Conservation (phyloP, 2,888 invertebrate genomes). For the Trissolcus japonicus region DNA sequence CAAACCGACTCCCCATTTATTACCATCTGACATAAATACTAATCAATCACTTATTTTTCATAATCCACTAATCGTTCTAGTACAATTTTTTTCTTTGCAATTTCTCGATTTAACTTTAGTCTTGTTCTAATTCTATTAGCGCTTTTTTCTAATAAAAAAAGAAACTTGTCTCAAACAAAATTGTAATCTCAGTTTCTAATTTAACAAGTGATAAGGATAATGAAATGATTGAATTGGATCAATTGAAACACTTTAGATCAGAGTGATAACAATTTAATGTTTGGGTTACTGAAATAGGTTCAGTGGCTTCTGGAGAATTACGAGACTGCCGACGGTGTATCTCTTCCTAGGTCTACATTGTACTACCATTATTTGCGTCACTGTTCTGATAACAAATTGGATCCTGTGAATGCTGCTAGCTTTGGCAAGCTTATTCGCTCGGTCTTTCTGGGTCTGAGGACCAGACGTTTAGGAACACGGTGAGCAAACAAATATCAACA, state of each 20-base stretch:
- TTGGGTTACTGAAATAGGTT: conserved; percentile 78
- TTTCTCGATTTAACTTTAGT: conserved; percentile 2
- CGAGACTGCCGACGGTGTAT: conserved; percentile 97
- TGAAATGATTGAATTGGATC: neutral
- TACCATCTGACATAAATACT: conserved; percentile 65
- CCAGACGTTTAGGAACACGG: conserved; percentile 95
- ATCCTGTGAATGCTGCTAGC: conserved; percentile 99
- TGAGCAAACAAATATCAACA: conserved; percentile 65
- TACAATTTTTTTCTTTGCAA: conserved; percentile 10
- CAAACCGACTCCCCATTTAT: conserved; percentile 71
- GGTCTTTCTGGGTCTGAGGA: conserved; percentile 96
- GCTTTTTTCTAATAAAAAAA: too few species aligned
- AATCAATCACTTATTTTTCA: too few species aligned
- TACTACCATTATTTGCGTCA: conserved; percentile 98
- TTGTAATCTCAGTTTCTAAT: neutral
- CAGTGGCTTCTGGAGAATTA: conserved; percentile 99
- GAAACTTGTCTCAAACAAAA: neutral
- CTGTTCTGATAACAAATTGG: conserved; percentile 93
- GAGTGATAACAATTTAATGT: neutral
- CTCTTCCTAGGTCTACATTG: conserved; percentile 94
- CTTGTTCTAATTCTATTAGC: neutral
- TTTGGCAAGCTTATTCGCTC: conserved; percentile 99
- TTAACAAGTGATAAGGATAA: neutral
- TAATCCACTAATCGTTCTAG: conserved; percentile 24
- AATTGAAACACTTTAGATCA: neutral